These are phyloP conservation scores for Siniperca scherzeri DNA, from an alignment of 2,797 vertebrate species.

Conservation along the genomic window DNA sequence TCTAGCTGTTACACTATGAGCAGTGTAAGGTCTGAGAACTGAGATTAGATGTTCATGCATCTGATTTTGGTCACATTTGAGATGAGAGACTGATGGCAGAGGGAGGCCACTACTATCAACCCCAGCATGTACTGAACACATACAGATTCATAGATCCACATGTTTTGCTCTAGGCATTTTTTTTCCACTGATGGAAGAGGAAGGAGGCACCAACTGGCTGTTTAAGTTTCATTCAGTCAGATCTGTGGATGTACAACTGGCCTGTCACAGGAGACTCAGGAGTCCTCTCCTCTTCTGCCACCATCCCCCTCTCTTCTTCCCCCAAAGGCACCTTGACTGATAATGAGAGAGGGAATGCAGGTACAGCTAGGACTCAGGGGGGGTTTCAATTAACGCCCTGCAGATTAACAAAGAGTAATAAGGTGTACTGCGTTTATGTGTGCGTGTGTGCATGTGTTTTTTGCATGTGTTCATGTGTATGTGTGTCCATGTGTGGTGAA, in stretches of 20 bases:
- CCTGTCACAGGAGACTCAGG: constrained; percentile 63
- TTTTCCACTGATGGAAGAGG: constrained; percentile 13
- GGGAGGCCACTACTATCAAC: constrained; percentile 7
- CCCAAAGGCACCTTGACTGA: constrained; percentile 90
- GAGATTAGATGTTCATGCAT: background rate
- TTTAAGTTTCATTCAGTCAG: constrained; percentile 62
- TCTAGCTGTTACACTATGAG: constrained; percentile 13
- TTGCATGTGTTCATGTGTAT: constrained; percentile 16
- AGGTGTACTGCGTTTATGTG: constrained; percentile 68
- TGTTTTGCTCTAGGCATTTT: constrained; percentile 39
- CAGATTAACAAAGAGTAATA: constrained; percentile 91
- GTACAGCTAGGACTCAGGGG: constrained; percentile 82
- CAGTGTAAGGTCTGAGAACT: background rate
- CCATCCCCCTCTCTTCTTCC: constrained; percentile 58
- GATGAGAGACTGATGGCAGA: background rate
- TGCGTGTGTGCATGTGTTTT: constrained; percentile 40
- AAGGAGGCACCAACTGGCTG: constrained; percentile 43
- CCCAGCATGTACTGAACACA: background rate
- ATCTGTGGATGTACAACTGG: constrained; percentile 61
- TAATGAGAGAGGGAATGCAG: constrained; percentile 88
- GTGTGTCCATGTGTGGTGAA: constrained; percentile 41
- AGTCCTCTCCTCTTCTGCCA: constrained; percentile 44
- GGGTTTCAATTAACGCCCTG: constrained; percentile 90
- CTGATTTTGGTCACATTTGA: constrained; percentile 3
- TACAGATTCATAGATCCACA: constrained; percentile 16